Evolutionary conservation across 2,797 vertebrate genomes (phyloP).

Genomic region (Emys orbicularis): DNA sequence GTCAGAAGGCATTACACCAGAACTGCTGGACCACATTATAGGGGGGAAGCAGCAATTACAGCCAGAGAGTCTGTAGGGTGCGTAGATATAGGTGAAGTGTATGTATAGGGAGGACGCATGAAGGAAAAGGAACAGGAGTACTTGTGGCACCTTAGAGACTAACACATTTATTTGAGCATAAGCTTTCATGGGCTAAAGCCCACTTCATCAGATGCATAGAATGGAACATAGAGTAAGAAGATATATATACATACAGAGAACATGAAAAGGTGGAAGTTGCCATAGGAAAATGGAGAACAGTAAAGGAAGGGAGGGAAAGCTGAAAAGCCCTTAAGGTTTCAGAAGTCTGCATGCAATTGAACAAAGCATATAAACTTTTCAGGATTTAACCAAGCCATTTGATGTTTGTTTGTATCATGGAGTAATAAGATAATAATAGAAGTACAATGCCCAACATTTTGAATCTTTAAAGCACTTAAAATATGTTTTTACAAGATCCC

Average conservation of each 20-base stretch:
- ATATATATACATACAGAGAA: too few relatives aligned
- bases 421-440: not conserved
- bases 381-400: not conserved
- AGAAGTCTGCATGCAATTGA: not conserved
- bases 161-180: too few relatives aligned
- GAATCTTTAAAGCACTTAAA: not conserved
- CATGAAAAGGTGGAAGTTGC: too few relatives aligned
- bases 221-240: too few relatives aligned
- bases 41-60: not conserved
- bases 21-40: not conserved
- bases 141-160: too few relatives aligned
- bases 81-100: too few relatives aligned
- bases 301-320: not conserved
- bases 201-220: too few relatives aligned
- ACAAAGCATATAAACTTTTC: not conserved
- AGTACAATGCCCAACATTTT: not conserved
- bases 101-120: not conserved
- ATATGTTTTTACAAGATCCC: not conserved
- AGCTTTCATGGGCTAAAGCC: too few relatives aligned
- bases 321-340: not conserved
- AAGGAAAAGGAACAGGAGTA: not conserved
- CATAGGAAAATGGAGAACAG: not conserved
- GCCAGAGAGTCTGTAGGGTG: not conserved
- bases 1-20: not conserved
- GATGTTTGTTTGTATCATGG: not conserved